Evolutionary conservation across 2,113 vertebrate species (phyloP).

Genomic region (Oryzias javanicus): DNA sequence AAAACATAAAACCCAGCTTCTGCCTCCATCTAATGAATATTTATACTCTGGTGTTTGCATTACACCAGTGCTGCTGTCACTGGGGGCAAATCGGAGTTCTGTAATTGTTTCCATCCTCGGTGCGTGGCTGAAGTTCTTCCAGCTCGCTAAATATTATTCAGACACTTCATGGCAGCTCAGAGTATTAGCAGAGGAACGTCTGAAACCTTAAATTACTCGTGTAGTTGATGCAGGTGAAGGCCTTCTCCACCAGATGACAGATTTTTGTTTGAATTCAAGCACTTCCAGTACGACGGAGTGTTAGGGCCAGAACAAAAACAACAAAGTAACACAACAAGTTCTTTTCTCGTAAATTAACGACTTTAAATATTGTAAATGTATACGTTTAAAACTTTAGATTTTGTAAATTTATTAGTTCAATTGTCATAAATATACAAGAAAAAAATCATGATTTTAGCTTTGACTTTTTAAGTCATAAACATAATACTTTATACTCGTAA

Average conservation of each 20-base stretch:
- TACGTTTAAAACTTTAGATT: no score
- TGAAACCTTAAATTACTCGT: background rate
- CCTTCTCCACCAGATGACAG: background rate
- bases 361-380: no score
- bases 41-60: constrained; percentile 41
- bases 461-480: no score
- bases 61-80: constrained; percentile 20
- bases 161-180: constrained; percentile 18
- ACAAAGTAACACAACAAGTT: no score
- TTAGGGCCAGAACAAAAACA: no score
- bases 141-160: constrained; percentile 47
- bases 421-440: no score
- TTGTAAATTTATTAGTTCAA: no score
- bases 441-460: no score
- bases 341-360: no score
- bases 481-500: no score
- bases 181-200: background rate
- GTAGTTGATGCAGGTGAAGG: background rate
- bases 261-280: constrained; percentile 4
- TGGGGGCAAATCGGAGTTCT: constrained; percentile 14
- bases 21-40: constrained; percentile 44
- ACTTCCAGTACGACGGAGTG: background rate
- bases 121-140: constrained; percentile 25
- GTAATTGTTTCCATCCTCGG: constrained; percentile 59
- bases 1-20: constrained; percentile 13